phyloP scores from a whole-genome alignment of 2,888 invertebrate species.

The Anoplius nigerrimus region DNA sequence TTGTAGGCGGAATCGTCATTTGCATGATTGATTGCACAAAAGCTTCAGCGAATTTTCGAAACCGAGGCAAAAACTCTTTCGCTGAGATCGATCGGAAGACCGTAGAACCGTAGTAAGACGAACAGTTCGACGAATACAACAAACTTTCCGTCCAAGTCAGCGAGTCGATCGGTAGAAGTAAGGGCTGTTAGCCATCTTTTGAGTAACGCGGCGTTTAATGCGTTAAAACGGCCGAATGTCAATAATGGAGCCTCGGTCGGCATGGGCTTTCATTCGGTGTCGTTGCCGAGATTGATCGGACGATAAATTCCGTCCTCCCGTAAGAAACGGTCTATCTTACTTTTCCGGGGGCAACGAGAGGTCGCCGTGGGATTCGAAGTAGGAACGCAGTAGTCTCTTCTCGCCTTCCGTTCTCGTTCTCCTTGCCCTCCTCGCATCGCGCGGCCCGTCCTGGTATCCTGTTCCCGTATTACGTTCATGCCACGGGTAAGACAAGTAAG shows the following conservation, averaged over 20 bases:
- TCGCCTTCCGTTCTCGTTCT: not conserved
- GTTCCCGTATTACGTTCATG: conserved; percentile 55
- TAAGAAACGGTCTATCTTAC: too few relatives aligned
- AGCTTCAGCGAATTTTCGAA: conserved; percentile 34
- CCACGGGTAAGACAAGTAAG: conserved; percentile 64
- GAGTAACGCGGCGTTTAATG: too few relatives aligned
- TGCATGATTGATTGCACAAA: conserved; percentile 70
- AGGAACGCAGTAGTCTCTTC: conserved; percentile 14
- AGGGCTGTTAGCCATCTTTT: not conserved
- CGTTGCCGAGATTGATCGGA: conserved; percentile 32
- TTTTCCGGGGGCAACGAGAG: conserved; percentile 4
- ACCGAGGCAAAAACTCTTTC: conserved; percentile 23
- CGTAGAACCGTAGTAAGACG: too few relatives aligned
- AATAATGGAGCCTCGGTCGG: conserved; percentile 23
- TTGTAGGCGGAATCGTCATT: conserved; percentile 62
- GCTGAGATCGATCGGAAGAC: conserved; percentile 18
- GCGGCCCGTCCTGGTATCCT: conserved; percentile 37
- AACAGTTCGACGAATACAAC: too few relatives aligned
- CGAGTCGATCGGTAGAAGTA: not conserved
- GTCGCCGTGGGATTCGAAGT: conserved; percentile 34
- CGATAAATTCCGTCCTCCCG: too few relatives aligned
- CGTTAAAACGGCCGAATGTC: too few relatives aligned
- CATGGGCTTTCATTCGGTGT: conserved; percentile 31
- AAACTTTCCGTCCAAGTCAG: not conserved
- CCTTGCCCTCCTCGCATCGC: not conserved